Evolutionary conservation across 2,888 invertebrate species (phyloP), one percentile per base, ranked within the genome.

Genomic region (Lycaena phlaeas): DNA sequence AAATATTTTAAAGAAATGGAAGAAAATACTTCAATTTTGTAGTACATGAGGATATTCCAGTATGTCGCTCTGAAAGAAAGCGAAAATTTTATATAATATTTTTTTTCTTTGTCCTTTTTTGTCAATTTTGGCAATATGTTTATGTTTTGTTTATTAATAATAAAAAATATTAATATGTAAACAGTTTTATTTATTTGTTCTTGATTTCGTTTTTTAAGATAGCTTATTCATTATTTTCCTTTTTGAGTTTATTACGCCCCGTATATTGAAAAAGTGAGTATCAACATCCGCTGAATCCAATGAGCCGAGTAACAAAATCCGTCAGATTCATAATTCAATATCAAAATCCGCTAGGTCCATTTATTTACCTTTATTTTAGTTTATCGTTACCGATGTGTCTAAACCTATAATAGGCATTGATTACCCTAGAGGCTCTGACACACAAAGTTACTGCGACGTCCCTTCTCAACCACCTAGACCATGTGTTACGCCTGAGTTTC

Each of bases 1-100:
- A 50, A 50, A 50, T 50, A 48, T 44, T 52, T 41, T 40, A 49
- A 49, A 41, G 45, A 51, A 10, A 42, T 49, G 38, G 44, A 49
- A 51, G 40, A 45, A 45, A 40, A 40, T 43, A 49, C 45, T 40
- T 14, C 27, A 28, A 36, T 36, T 18, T 36, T 25, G 36, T 22
- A 36, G 36, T 22, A 36, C 36, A 36, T 22, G 36, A 36, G 12
- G 7, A 36, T 22, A 18, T 36, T 15, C n/a, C 36, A 36, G 25
- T 36, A 22, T 36, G 36, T 36, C 22, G 36, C 14, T 22, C 36
- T 36, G 22, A 22, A 36, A 36, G 36, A 36, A 25, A 36, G 36
- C 22, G 36, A 36, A n/a, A n/a, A n/a, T n/a, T n/a, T n/a, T n/a
- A n/a, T n/a, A n/a, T n/a, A n/a, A n/a, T n/a, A 36, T 9, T 12